phyloP scores from a whole-genome alignment of 2,888 invertebrate species.

The Adelognathus sp. region DNA sequence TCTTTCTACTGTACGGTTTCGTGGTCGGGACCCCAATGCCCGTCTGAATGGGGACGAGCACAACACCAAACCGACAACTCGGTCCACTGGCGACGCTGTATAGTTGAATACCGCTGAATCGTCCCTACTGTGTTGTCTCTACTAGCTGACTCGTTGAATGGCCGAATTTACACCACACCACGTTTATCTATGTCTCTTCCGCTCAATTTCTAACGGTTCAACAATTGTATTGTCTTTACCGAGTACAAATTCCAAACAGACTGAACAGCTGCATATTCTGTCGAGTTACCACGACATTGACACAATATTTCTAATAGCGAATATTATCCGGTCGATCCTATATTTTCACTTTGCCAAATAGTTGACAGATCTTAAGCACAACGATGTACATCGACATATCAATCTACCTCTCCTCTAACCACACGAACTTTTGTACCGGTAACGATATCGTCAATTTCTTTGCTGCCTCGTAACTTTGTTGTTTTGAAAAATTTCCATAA shows the following conservation, averaged over 20 bases:
- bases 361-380: too few relatives aligned
- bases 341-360: too few relatives aligned
- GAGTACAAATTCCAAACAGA: too few relatives aligned
- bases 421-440: not conserved
- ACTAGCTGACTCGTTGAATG: conserved; percentile 46
- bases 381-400: too few relatives aligned
- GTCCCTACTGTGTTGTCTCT: conserved; percentile 41
- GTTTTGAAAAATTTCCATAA: too few relatives aligned
- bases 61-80: conserved; percentile 21
- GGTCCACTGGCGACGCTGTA: not conserved
- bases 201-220: not conserved
- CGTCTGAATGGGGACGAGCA: conserved; percentile 29
- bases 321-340: too few relatives aligned
- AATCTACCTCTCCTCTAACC: too few relatives aligned
- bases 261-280: too few relatives aligned
- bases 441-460: not conserved
- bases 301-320: too few relatives aligned
- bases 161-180: conserved; percentile 37
- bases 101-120: conserved; percentile 40
- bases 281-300: too few relatives aligned
- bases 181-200: conserved; percentile 16
- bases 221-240: too few relatives aligned
- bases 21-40: conserved; percentile 40
- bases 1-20: conserved; percentile 54
- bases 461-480: too few relatives aligned